Evolutionary conservation across 1,140 invertebrate genomes (phyloP).

Genomic region (Chlorops oryzae): DNA sequence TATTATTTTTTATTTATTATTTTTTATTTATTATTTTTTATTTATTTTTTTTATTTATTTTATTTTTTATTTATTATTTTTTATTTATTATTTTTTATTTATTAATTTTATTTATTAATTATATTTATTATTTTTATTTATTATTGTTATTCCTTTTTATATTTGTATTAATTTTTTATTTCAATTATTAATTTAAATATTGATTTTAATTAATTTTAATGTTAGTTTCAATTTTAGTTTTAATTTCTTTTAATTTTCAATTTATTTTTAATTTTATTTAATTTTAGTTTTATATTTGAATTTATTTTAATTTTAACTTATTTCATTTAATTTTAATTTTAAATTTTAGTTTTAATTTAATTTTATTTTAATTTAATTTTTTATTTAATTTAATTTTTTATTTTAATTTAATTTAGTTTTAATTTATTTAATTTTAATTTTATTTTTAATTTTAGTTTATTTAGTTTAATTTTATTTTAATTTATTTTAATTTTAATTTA

Average conservation of each 20-base stretch:
- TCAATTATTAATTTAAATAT: neutral
- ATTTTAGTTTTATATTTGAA: neutral
- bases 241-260: neutral
- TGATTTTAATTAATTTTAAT: neutral
- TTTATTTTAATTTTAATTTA: neutral
- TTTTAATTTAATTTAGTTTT: neutral
- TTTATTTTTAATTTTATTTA: neutral
- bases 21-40: neutral
- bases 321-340: neutral
- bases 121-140: neutral
- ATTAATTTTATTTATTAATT: neutral
- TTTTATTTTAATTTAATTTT: neutral
- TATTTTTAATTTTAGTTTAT: neutral
- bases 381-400: neutral
- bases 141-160: neutral
- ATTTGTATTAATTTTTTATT: neutral
- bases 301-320: neutral
- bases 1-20: neutral
- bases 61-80: neutral
- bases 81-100: neutral
- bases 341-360: neutral
- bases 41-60: neutral
- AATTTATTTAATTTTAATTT: neutral
- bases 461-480: neutral
- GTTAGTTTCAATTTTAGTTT: too few relatives aligned